phyloP scores from a whole-genome alignment of 2,888 invertebrate genomes.

The Nemotelus pantherinus region DNA sequence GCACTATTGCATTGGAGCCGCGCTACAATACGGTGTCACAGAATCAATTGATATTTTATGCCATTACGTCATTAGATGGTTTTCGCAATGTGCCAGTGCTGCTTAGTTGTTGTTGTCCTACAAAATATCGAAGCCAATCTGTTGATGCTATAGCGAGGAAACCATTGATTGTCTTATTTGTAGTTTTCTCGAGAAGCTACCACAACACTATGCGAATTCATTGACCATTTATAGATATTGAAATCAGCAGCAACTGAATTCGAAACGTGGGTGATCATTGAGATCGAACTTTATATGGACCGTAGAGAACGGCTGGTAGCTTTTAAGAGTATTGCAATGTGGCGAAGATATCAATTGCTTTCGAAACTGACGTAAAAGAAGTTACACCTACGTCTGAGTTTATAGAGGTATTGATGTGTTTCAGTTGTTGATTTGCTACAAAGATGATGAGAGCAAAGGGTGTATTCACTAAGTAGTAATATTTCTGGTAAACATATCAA shows the following conservation, averaged over 20 bases:
- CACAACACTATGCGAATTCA: conserved; percentile 29
- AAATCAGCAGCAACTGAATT: conserved; percentile 25
- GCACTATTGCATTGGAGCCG: neutral
- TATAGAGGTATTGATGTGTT: neutral
- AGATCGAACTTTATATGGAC: conserved; percentile 32
- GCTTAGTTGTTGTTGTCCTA: conserved; percentile 20
- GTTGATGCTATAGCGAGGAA: neutral
- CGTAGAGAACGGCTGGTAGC: conserved; percentile 22
- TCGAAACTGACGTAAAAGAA: neutral
- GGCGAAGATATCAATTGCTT: neutral
- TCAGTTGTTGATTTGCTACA: too few species aligned
- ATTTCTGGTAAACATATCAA: too few species aligned
- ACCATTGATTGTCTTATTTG: neutral
- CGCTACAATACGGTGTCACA: conserved; percentile 1
- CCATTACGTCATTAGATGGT: conserved; percentile 39
- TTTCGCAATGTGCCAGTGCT: conserved; percentile 8
- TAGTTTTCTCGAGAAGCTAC: neutral
- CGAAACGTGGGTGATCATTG: conserved; percentile 36
- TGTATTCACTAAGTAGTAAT: too few species aligned
- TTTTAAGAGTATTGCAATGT: conserved; percentile 15
- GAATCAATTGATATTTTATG: conserved; percentile 29
- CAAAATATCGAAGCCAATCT: neutral
- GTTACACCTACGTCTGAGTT: neutral
- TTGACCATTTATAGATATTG: conserved; percentile 36
- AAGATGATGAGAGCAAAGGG: too few species aligned